Evolutionary conservation across 1,140 invertebrate species (phyloP).

Genomic region (Ostrea denselamellosa): DNA sequence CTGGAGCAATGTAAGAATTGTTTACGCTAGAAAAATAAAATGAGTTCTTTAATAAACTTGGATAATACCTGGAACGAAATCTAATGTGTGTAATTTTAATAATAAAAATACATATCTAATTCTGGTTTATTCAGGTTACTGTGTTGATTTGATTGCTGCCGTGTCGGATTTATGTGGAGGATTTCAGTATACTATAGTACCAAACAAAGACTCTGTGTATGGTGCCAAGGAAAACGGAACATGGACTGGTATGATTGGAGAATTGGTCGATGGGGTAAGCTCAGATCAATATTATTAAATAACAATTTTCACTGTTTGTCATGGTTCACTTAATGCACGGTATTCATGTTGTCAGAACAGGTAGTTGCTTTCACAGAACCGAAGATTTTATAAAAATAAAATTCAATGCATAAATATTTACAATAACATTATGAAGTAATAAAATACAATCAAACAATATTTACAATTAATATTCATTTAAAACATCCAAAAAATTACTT

Average conservation of each 20-base stretch:
- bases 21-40: too few species aligned
- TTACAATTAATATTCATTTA: too few species aligned
- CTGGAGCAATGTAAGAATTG: too few species aligned
- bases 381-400: too few species aligned
- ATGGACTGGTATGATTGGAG: conserved; percentile 98
- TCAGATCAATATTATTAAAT: not conserved
- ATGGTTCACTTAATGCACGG: not conserved
- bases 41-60: too few species aligned
- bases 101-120: too few species aligned
- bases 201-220: conserved; percentile 69
- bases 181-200: conserved; percentile 83
- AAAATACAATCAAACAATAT: too few species aligned
- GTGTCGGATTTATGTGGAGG: conserved; percentile 83
- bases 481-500: too few species aligned
- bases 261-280: conserved; percentile 90
- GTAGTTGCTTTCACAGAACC: too few species aligned
- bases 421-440: too few species aligned
- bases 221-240: conserved; percentile 84
- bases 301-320: too few species aligned
- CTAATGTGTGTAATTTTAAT: not conserved
- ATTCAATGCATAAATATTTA: too few species aligned
- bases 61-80: not conserved
- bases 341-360: not conserved
- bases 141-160: conserved; percentile 89
- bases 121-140: conserved; percentile 85